Evolutionary conservation across 2,113 vertebrate species (phyloP), one percentile per base, ranked within the genome.

Genomic region (Corydoras maculifer): DNA sequence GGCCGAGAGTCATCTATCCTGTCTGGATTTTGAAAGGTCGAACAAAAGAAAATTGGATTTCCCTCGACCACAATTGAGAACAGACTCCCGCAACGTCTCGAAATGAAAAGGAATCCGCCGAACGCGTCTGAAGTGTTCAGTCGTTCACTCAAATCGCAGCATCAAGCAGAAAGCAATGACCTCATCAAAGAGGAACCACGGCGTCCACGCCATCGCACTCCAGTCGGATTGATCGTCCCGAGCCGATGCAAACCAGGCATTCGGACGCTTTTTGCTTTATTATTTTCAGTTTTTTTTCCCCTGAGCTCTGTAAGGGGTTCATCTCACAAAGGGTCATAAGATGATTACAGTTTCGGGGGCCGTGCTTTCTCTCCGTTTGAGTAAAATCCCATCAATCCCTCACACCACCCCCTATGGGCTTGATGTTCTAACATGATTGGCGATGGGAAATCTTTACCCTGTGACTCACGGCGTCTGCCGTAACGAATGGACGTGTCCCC

Each of bases 401-500:
- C 25, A 54, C 25, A 8, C 53, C 29, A 58, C 8, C 53, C 32
- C 6, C 4, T 53, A 62, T n/a, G 57, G 55, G 15, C 32, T 71
- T 62, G 64, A 49, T 61, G 43, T 35, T 51, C 25, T 35, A 65
- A 67, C 59, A 35, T 43, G 69, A 58, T 55, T 57, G 31, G 49
- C 32, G 29, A 58, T 15, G 63, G 65, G 64, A 29, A 15, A 62
- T 73, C 58, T 18, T 71, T 67, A 58, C 61, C 64, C 12, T 29
- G 1, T 58, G 61, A 25, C 60, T 73, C 69, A 58, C 75, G 65
- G 48, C 60, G 80, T 85, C 82, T 84, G 58, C 35, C 81, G 63
- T 74, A 87, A 92, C 90, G 86, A 90, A 88, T 89, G 89, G 78
- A 81, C 77, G 82, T 89, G 59, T 87, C 88, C 78, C 80, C 82